Percentiles rank a stretch among this genome's conserved stretches.
Conservation (phyloP, 23 tunicate genomes). For the Halocynthia aurantium region DNA sequence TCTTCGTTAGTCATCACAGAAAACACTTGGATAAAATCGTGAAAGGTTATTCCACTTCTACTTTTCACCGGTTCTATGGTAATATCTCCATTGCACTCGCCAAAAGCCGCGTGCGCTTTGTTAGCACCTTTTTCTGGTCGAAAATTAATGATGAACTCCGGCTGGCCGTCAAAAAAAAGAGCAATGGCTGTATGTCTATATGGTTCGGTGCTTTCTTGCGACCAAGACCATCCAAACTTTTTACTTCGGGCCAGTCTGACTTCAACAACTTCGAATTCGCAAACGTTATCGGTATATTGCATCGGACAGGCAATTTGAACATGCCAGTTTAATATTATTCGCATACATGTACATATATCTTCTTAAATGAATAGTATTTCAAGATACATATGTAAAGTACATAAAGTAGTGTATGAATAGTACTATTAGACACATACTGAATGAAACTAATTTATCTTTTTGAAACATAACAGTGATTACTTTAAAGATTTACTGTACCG, state of each 20-base stretch:
- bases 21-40: slow-evolving; percentile 1
- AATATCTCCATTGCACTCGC: not conserved
- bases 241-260: not conserved
- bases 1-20: not conserved
- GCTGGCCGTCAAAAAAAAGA: not conserved
- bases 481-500: no score
- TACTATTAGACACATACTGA: no score
- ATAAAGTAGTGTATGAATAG: no score
- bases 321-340: no score
- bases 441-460: no score
- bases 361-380: no score
- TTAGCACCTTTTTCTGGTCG: not conserved
- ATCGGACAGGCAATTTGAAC: not conserved
- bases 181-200: slow-evolving; percentile 5
- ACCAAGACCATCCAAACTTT: slow-evolving; percentile 5
- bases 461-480: no score
- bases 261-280: slow-evolving; percentile 6
- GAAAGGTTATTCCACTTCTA: not conserved
- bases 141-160: not conserved
- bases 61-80: not conserved
- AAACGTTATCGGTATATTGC: not conserved
- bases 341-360: no score
- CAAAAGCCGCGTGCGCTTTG: not conserved
- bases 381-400: no score
- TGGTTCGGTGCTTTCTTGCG: not conserved